Conservation (phyloP, 2,888 invertebrate genomes). For the Plebejus anna region DNA sequence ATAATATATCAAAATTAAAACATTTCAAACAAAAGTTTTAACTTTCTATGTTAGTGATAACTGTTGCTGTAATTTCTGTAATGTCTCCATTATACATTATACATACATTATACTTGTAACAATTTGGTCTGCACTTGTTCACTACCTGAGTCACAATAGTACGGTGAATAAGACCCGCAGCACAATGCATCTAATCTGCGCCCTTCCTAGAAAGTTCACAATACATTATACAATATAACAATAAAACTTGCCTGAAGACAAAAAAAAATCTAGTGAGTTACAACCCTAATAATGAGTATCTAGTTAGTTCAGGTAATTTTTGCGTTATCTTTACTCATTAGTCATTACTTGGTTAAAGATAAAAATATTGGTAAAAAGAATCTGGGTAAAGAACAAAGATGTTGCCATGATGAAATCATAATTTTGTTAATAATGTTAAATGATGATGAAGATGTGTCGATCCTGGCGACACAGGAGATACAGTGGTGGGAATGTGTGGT, state of each 20-base stretch:
- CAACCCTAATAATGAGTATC: background rate
- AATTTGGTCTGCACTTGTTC: slow-evolving; percentile 11
- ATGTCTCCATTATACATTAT: background rate
- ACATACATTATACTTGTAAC: background rate
- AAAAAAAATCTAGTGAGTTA: background rate
- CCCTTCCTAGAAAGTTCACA: slow-evolving; percentile 17
- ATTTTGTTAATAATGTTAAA: too few relatives aligned
- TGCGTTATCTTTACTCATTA: background rate
- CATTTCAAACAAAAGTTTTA: background rate
- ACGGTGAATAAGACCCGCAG: background rate
- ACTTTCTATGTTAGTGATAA: background rate
- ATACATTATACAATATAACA: slow-evolving; percentile 8
- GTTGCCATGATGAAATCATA: too few relatives aligned
- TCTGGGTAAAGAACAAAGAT: too few relatives aligned
- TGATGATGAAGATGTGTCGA: too few relatives aligned
- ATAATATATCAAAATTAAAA: background rate
- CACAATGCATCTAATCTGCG: slow-evolving; percentile 1
- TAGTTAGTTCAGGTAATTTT: background rate
- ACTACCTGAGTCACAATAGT: slow-evolving; percentile 2
- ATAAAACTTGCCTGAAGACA: background rate
- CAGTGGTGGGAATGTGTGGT: too few relatives aligned
- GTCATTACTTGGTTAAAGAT: background rate
- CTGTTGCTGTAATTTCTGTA: background rate
- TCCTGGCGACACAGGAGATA: too few relatives aligned
- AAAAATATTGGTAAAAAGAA: background rate